Evolutionary conservation across 2,797 vertebrate species (phyloP).

Genomic region (Lacerta bilineata): DNA sequence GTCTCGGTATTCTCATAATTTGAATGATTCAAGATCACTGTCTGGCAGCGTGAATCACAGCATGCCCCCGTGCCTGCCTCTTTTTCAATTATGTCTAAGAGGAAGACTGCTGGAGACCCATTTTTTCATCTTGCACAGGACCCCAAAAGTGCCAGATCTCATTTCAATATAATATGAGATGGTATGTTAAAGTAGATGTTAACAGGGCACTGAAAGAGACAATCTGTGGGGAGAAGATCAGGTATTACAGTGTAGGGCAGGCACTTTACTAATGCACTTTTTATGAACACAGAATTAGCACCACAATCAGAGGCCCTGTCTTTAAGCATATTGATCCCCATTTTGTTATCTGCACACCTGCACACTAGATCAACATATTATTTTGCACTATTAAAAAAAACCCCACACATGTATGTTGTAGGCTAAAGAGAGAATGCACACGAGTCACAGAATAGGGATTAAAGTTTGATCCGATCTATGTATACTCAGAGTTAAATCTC

Average conservation of each 20-base stretch:
- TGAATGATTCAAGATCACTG: constrained; percentile 78
- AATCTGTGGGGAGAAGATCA: constrained; percentile 53
- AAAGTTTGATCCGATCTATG: not conserved
- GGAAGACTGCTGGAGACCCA: constrained; percentile 75
- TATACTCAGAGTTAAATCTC: not conserved
- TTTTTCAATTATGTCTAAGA: constrained; percentile 82
- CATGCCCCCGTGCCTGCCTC: constrained; percentile 76
- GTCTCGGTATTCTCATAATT: constrained; percentile 79
- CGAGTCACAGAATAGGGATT: not conserved
- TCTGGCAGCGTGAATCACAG: constrained; percentile 74
- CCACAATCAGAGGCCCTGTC: constrained; percentile 52
- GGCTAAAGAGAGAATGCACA: not conserved
- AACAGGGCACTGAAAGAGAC: constrained; percentile 74
- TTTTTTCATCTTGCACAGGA: constrained; percentile 74
- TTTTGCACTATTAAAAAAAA: constrained; percentile 27
- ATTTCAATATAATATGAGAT: constrained; percentile 76
- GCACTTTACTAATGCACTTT: constrained; percentile 54
- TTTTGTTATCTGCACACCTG: constrained; percentile 7
- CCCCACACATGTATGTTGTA: not conserved
- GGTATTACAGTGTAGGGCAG: constrained; percentile 46
- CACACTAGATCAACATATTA: constrained; percentile 35
- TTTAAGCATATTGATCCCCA: not conserved
- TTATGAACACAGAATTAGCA: constrained; percentile 56
- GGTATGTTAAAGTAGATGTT: constrained; percentile 72
- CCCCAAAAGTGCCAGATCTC: constrained; percentile 76